Percentiles rank a stretch among this genome's conserved stretches.
Conservation (phyloP, 1,140 invertebrate species). For the Drosophila athabasca region DNA sequence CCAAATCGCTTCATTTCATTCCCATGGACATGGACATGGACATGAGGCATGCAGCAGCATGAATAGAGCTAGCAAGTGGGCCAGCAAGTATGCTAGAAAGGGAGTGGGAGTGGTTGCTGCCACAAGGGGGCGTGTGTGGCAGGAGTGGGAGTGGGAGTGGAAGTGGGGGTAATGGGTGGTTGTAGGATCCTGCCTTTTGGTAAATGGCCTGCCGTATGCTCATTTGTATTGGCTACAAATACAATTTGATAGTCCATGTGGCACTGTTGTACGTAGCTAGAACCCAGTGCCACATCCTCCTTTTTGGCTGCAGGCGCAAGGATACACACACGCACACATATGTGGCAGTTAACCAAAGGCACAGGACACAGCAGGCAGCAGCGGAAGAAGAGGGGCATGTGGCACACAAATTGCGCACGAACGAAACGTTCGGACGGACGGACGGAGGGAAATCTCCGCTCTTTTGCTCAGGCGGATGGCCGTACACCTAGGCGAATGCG, state of each 20-base stretch:
- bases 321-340: conserved; percentile 63
- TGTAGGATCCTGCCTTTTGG: conserved; percentile 61
- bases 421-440: conserved; percentile 3
- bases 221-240: conserved; percentile 81
- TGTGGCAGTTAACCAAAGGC: conserved; percentile 56
- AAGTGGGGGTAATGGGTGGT: conserved; percentile 25
- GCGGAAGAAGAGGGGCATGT: not conserved
- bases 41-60: conserved; percentile 43
- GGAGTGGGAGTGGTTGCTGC: not conserved
- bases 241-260: conserved; percentile 74
- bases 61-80: not conserved
- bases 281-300: conserved; percentile 1
- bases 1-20: conserved; percentile 71
- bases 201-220: conserved; percentile 79
- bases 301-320: conserved; percentile 51
- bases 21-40: conserved; percentile 10
- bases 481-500: conserved; percentile 78
- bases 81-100: conserved; percentile 1
- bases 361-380: conserved; percentile 5
- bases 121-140: not conserved
- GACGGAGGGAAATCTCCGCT: conserved; percentile 23
- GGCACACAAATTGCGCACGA: conserved; percentile 58
- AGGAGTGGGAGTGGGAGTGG: conserved; percentile 5
- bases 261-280: conserved; percentile 9
- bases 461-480: conserved; percentile 13